A percentile compares a stretch with the other conserved stretches of the same genome.
phyloP scores from a whole-genome alignment of 1,140 invertebrate species.

The Drosophila saltans region DNA sequence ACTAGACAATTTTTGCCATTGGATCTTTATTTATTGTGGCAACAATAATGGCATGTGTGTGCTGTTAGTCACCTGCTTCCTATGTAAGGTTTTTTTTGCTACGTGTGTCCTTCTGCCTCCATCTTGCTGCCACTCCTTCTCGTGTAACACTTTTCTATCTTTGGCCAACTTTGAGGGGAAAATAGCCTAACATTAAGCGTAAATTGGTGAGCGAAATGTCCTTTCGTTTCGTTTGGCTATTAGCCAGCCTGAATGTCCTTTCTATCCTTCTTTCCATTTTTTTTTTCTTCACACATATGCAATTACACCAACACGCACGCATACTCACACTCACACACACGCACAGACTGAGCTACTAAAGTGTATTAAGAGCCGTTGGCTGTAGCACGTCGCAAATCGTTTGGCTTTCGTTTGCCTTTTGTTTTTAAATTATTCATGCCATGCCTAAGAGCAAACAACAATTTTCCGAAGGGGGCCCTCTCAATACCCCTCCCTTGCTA shows the following conservation, averaged over 20 bases:
- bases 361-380: conserved; percentile 34
- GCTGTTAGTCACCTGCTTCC: conserved; percentile 25
- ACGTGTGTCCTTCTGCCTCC: neutral
- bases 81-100: neutral
- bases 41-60: conserved; percentile 40
- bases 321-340: conserved; percentile 4
- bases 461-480: conserved; percentile 30
- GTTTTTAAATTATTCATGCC: conserved; percentile 70
- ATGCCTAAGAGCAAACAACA: conserved; percentile 67
- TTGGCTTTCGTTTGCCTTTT: conserved; percentile 31
- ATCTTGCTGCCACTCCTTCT: neutral
- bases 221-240: conserved; percentile 30
- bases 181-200: conserved; percentile 48
- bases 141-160: conserved; percentile 22
- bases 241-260: conserved; percentile 34
- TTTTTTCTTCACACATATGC: conserved; percentile 51
- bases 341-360: conserved; percentile 28
- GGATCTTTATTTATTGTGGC: conserved; percentile 52
- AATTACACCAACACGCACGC: conserved; percentile 31
- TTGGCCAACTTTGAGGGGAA: conserved; percentile 24
- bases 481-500: neutral
- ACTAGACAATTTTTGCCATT: conserved; percentile 50
- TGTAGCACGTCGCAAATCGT: conserved; percentile 43
- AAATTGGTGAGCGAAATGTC: conserved; percentile 52
- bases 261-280: neutral